Conservation (phyloP, 2,113 vertebrate species). For the Micronycteris hirsuta region DNA sequence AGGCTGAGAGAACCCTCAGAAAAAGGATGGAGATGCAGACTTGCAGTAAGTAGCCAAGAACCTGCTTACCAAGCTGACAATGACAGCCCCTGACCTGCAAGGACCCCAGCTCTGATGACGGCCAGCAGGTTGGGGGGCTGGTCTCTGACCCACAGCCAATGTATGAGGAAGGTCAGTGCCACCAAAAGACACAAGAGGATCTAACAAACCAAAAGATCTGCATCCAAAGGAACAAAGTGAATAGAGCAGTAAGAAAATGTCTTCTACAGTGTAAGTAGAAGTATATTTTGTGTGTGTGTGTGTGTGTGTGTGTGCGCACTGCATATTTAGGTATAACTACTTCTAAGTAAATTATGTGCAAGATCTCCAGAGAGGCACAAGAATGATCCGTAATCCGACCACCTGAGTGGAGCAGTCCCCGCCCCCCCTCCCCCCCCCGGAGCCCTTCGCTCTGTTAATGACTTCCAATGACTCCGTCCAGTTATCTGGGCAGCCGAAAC, state of each 20-base stretch:
- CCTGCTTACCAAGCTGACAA: neutral
- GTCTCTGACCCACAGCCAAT: neutral
- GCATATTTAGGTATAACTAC: neutral
- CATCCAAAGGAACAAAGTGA: neutral
- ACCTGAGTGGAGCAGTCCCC: neutral
- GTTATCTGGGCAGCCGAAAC: neutral
- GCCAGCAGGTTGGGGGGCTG: neutral
- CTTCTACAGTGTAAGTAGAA: neutral
- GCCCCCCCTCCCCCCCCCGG: neutral
- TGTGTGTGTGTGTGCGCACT: neutral
- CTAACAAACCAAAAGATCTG: neutral
- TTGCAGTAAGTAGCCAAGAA: neutral
- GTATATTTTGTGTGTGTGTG: neutral
- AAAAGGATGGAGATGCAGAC: neutral
- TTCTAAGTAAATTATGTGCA: neutral
- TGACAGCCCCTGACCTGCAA: neutral
- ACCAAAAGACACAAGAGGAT: neutral
- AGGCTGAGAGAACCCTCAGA: neutral
- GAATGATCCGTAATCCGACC: neutral
- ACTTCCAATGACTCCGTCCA: neutral
- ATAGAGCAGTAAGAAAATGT: neutral
- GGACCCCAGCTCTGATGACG: neutral
- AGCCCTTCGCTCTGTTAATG: neutral
- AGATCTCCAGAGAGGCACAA: neutral
- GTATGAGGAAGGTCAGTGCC: neutral